Conservation (phyloP, 2,797 vertebrate species). For the Heteromormyrus szaboi region DNA sequence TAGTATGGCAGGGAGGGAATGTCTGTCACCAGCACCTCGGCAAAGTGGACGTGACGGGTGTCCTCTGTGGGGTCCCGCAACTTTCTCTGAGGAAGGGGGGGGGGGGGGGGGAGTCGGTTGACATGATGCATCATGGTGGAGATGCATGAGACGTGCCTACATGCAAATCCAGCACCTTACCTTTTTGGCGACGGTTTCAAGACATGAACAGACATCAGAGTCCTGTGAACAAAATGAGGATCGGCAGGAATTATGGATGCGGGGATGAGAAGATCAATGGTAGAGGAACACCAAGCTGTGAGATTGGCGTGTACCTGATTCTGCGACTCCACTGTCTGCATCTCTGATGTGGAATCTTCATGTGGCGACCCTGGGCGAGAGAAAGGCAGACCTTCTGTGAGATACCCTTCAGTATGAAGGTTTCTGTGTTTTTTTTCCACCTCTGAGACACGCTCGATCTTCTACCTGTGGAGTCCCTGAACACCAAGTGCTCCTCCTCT, state of each 20-base stretch:
- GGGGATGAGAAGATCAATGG: conserved; percentile 21
- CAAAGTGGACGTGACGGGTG: conserved; percentile 54
- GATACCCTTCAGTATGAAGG: neutral
- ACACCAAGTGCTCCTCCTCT: conserved; percentile 25
- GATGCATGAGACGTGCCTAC: no score
- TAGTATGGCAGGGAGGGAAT: conserved; percentile 27
- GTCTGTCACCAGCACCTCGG: conserved; percentile 50
- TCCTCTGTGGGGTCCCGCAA: conserved; percentile 40
- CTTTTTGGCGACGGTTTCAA: conserved; percentile 59
- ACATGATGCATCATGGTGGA: conserved; percentile 2
- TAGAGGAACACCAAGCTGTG: conserved; percentile 12
- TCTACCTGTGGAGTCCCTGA: conserved; percentile 25
- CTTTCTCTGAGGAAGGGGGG: conserved; percentile 48
- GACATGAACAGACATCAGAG: conserved; percentile 53
- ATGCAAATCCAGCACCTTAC: conserved; percentile 33
- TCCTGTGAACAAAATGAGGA: conserved; percentile 50
- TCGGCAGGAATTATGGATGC: conserved; percentile 16
- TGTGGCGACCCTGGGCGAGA: neutral
- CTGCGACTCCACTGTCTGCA: conserved; percentile 21
- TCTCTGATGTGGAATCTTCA: neutral
- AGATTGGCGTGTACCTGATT: conserved; percentile 18
- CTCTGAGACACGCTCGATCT: neutral
- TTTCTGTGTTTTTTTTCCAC: neutral
- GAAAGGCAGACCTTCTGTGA: conserved; percentile 1
- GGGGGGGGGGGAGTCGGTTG: neutral